These are phyloP conservation scores for Xenus cinereus DNA, from an alignment of 2,113 vertebrate species.

Conservation along the genomic window DNA sequence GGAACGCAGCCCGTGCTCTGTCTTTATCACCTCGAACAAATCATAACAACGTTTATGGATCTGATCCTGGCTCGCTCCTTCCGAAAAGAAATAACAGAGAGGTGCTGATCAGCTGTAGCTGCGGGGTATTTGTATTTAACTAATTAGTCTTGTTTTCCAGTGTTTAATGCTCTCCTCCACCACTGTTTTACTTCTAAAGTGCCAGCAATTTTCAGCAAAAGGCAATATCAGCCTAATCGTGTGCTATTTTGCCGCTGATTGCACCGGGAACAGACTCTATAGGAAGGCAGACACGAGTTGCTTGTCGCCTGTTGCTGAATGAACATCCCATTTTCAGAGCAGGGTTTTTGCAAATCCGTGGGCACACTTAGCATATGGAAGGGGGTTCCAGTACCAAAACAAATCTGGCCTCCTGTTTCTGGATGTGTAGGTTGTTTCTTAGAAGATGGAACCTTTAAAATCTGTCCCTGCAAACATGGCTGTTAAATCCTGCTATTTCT, in stretches of 20 bases:
- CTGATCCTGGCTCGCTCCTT: not conserved
- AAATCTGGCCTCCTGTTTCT: slow-evolving; percentile 66
- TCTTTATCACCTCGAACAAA: not conserved
- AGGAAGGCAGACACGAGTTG: not conserved
- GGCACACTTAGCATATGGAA: slow-evolving; percentile 53
- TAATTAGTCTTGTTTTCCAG: not conserved
- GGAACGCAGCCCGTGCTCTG: fast-evolving
- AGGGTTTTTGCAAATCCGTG: slow-evolving; percentile 57
- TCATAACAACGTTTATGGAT: not conserved
- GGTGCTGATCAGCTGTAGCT: not conserved
- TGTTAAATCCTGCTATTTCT: slow-evolving; percentile 56
- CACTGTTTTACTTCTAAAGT: not conserved
- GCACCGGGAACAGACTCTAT: not conserved
- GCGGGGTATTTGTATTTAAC: not conserved
- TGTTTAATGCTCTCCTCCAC: not conserved
- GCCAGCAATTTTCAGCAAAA: not conserved
- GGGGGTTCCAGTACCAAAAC: slow-evolving; percentile 62
- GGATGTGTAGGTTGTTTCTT: slow-evolving; percentile 66
- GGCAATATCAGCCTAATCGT: not conserved
- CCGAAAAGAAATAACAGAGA: not conserved
- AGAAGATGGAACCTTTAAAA: slow-evolving; percentile 63
- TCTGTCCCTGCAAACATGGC: slow-evolving; percentile 55
- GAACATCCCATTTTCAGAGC: slow-evolving; percentile 31
- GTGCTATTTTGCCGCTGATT: not conserved
- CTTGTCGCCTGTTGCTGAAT: slow-evolving; percentile 39